These are phyloP conservation scores for Bolinopsis microptera DNA, from an alignment of 37 sponge, comb jelly and placozoan genomes.

Conservation along the genomic window DNA sequence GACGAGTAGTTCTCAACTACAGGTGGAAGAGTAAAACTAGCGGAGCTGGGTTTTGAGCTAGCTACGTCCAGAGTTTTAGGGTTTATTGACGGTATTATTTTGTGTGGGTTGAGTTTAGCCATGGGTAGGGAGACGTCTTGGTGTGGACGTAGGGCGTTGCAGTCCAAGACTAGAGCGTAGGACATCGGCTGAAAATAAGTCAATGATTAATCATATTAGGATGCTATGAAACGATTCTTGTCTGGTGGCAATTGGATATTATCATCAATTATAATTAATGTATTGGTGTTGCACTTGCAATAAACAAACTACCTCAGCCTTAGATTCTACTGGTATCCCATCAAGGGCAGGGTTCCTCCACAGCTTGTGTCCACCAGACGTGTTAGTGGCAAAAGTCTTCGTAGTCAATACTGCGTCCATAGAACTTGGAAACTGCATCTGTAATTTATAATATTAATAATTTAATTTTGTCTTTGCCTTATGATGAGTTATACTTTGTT, in stretches of 20 bases:
- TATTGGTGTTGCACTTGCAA: no score
- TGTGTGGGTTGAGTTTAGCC: slow-evolving; percentile 56
- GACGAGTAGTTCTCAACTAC: slow-evolving; percentile 9
- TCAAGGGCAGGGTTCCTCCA: slow-evolving; percentile 60
- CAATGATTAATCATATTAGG: no score
- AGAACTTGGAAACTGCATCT: not conserved
- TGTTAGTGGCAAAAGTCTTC: not conserved
- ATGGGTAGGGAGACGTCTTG: slow-evolving; percentile 35
- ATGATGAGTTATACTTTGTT: no score
- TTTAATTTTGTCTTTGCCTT: no score
- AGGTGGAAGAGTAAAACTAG: slow-evolving; percentile 53
- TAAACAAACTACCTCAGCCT: slow-evolving; percentile 63
- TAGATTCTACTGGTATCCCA: not conserved
- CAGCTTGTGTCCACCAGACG: not conserved
- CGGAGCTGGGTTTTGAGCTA: not conserved
- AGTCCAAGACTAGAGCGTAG: slow-evolving; percentile 23
- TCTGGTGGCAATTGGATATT: not conserved
- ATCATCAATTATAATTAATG: no score
- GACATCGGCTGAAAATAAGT: slow-evolving; percentile 41
- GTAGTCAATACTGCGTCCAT: slow-evolving; percentile 47
- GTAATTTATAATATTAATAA: no score
- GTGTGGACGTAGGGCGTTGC: slow-evolving; percentile 20
- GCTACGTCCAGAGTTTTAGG: not conserved
- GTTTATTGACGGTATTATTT: not conserved
- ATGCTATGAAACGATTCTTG: not conserved